phyloP scores from a whole-genome alignment of 1,140 invertebrate genomes.

The Dendroctonus valens region DNA sequence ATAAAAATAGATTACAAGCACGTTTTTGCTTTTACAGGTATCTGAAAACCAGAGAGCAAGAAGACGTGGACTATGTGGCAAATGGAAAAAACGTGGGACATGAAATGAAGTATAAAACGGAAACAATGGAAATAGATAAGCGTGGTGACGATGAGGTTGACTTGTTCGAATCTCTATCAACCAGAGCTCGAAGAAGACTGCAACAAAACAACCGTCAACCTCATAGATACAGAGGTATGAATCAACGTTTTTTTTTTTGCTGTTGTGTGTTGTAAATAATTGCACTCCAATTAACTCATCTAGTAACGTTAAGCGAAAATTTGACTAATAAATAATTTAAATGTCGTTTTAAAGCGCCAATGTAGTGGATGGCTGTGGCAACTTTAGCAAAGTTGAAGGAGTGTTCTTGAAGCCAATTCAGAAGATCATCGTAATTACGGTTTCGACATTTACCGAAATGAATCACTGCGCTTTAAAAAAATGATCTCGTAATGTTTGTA shows the following conservation, averaged over 20 bases:
- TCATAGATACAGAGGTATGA: constrained; percentile 44
- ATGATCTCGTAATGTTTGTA: too few species aligned
- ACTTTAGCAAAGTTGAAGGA: too few species aligned
- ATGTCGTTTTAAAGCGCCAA: too few species aligned
- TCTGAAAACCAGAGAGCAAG: constrained; percentile 58
- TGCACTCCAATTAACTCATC: too few species aligned
- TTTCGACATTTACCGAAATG: too few species aligned
- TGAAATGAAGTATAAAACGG: constrained; percentile 75
- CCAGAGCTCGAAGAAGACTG: constrained; percentile 63
- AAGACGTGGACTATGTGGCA: constrained; percentile 73
- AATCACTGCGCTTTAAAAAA: too few species aligned
- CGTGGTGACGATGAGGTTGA: constrained; percentile 67
- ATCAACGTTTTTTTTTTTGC: background rate
- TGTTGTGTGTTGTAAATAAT: background rate
- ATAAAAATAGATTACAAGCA: constrained; percentile 2
- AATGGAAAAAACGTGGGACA: constrained; percentile 70
- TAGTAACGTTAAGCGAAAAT: too few species aligned
- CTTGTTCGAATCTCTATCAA: constrained; percentile 74
- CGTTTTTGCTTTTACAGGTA: constrained; percentile 42
- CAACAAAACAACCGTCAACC: constrained; percentile 53
- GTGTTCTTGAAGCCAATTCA: too few species aligned
- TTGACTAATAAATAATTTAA: too few species aligned
- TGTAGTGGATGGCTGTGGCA: too few species aligned
- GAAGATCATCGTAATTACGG: too few species aligned
- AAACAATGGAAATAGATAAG: constrained; percentile 72